A percentile compares a stretch with the other conserved stretches of the same genome.
These are phyloP conservation scores for Chaetodon auriga DNA, from an alignment of 2,113 vertebrate genomes.

Conservation along the genomic window DNA sequence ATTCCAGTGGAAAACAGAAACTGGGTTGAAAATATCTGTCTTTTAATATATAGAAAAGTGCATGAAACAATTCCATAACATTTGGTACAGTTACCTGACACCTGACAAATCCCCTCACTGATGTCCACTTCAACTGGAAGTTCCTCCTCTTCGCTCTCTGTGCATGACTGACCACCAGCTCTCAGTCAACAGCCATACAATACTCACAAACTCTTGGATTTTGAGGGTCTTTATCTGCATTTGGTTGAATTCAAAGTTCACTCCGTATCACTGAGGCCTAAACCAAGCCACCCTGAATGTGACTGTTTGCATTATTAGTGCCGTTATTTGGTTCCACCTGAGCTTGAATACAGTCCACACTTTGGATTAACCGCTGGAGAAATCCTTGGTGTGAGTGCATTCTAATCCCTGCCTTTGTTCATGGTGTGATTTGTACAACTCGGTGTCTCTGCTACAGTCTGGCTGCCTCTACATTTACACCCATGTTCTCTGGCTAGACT, in stretches of 20 bases:
- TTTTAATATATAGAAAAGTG: slow-evolving; percentile 45
- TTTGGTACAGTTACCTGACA: background rate
- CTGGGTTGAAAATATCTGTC: background rate
- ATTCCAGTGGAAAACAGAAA: background rate
- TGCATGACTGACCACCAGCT: no score
- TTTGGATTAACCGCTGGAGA: background rate
- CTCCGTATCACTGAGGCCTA: background rate
- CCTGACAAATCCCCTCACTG: background rate
- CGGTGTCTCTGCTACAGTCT: background rate
- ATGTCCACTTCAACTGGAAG: background rate
- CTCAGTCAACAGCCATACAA: background rate
- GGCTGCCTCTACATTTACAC: slow-evolving; percentile 31
- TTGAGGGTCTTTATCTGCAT: background rate
- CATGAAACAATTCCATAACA: background rate
- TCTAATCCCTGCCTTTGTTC: slow-evolving; percentile 20
- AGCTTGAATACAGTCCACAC: background rate
- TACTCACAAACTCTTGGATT: background rate
- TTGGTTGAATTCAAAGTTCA: background rate
- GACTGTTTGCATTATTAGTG: background rate
- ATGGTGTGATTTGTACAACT: background rate
- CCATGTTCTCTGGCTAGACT: slow-evolving; percentile 29
- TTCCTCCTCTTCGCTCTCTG: background rate
- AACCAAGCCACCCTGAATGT: background rate
- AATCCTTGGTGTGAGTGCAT: background rate
- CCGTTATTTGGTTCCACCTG: slow-evolving; percentile 13